phyloP scores from a whole-genome alignment of 2,888 invertebrate species.

The Hemicrepidius hirtus region DNA sequence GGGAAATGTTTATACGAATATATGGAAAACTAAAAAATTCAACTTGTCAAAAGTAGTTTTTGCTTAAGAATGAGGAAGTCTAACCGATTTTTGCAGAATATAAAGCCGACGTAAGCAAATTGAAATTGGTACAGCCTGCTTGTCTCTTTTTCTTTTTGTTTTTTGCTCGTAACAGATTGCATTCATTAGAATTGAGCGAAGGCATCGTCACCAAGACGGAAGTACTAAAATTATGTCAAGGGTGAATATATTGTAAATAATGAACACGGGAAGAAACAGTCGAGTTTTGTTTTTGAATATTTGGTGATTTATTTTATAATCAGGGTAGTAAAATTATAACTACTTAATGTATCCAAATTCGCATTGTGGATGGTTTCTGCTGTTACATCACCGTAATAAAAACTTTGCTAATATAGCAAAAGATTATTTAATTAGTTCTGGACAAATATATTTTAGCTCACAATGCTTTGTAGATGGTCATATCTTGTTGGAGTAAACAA shows the following conservation, averaged over 20 bases:
- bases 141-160: background rate
- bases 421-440: no score
- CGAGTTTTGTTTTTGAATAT: background rate
- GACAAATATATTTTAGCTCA: no score
- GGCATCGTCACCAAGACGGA: constrained; percentile 3
- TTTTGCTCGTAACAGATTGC: constrained; percentile 5
- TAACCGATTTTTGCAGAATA: no score
- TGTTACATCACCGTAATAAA: no score
- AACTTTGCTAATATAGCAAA: no score
- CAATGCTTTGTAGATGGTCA: no score
- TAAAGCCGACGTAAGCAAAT: background rate
- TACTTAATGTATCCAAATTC: no score
- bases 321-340: background rate
- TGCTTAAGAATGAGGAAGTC: no score
- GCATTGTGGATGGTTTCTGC: no score
- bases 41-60: no score
- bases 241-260: constrained; percentile 8
- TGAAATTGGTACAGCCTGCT: background rate
- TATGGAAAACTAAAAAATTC: no score
- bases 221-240: constrained; percentile 1
- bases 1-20: no score
- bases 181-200: constrained; percentile 9
- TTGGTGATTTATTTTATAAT: background rate
- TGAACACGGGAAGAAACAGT: background rate
- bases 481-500: background rate